Evolutionary conservation across 2,113 vertebrate species (phyloP).

Genomic region (Laticauda laticaudata): DNA sequence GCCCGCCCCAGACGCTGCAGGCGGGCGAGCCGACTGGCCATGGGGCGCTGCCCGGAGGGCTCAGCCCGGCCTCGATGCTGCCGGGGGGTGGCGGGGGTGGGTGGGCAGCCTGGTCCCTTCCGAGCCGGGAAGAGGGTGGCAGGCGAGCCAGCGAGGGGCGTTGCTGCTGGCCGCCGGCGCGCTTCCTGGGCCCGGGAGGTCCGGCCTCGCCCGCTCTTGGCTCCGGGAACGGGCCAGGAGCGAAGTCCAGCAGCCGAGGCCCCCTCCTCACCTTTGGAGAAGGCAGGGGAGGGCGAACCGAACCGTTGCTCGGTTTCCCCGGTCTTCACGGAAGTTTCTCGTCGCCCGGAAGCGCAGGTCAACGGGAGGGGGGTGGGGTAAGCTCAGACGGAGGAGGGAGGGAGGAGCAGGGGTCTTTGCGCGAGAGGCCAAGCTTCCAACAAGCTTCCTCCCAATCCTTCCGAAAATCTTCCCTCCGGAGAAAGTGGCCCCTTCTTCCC

Average conservation of each 20-base stretch:
- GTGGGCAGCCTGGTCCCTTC: not conserved
- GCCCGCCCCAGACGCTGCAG: not conserved
- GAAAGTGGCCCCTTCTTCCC: constrained; percentile 7
- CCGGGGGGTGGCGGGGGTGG: too few relatives aligned
- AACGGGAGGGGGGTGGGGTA: too few relatives aligned
- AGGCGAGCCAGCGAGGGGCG: not conserved
- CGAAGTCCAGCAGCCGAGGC: not conserved
- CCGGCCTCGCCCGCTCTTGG: not conserved
- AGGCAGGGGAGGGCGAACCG: constrained; percentile 14
- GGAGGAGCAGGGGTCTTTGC: too few relatives aligned
- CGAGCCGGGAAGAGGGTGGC: not conserved
- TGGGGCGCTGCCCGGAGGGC: not conserved
- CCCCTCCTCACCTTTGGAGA: not conserved
- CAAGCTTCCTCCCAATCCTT: constrained; percentile 36
- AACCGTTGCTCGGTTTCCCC: constrained; percentile 23
- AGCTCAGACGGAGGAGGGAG: too few relatives aligned
- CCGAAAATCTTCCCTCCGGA: constrained; percentile 48
- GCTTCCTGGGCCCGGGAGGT: not conserved
- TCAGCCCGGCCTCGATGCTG: not conserved
- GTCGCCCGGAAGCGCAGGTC: too few relatives aligned
- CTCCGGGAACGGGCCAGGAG: not conserved
- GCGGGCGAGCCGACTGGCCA: not conserved
- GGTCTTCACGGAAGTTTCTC: constrained; percentile 50
- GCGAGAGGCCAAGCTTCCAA: constrained; percentile 23
- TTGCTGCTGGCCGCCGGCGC: not conserved